phyloP scores from a whole-genome alignment of 2,888 invertebrate genomes.

The Omphaloscelis lunosa region DNA sequence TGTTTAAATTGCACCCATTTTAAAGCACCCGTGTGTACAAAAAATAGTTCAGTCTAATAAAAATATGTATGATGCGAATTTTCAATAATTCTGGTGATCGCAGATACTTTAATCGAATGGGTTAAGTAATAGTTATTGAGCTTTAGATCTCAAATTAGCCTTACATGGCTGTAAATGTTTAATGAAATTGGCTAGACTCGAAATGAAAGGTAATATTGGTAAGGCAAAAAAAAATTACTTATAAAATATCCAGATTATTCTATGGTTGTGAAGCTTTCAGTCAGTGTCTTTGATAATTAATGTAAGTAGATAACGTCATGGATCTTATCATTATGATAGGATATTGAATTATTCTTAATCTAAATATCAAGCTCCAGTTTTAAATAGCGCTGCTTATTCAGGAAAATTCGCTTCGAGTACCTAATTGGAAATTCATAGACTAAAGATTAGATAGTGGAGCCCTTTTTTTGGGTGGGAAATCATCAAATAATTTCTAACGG shows the following conservation, averaged over 20 bases:
- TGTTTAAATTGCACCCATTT: slow-evolving; percentile 48
- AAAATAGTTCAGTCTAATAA: slow-evolving; percentile 35
- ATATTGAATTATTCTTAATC: not conserved
- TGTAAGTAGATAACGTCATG: not conserved
- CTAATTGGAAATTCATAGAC: too few relatives aligned
- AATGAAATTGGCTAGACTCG: not conserved
- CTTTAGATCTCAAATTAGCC: not conserved
- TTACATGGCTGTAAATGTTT: not conserved
- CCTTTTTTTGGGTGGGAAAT: too few relatives aligned
- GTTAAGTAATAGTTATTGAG: slow-evolving; percentile 16
- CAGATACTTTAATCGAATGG: slow-evolving; percentile 15
- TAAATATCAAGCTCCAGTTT: not conserved
- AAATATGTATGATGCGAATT: slow-evolving; percentile 25
- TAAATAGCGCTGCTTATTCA: not conserved
- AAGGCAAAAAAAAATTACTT: too few relatives aligned
- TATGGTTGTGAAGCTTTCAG: not conserved
- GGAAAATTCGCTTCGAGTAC: not conserved
- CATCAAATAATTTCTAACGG: too few relatives aligned
- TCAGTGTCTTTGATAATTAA: not conserved
- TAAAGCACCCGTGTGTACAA: slow-evolving; percentile 1
- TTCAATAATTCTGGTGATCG: slow-evolving; percentile 33
- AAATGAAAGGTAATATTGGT: not conserved
- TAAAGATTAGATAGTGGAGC: too few relatives aligned
- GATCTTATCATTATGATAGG: not conserved
- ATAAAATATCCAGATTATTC: too few relatives aligned